Evolutionary conservation across 2,113 vertebrate species (phyloP).

Genomic region (Parotia lawesii): DNA sequence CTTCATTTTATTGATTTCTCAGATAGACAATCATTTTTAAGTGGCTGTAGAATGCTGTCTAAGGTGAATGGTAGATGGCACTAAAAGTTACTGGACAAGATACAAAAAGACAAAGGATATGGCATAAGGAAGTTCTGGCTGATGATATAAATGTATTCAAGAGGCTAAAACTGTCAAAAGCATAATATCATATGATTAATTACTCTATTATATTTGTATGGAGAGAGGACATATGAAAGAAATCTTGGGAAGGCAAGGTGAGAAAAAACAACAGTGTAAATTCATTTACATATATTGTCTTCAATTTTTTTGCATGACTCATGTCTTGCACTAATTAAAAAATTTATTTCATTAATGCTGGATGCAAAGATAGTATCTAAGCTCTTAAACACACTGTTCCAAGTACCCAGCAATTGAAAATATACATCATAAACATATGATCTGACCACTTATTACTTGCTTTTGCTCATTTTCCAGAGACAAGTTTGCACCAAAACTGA

Average conservation of each 20-base stretch:
- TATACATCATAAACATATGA: accelerated
- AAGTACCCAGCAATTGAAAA: background rate
- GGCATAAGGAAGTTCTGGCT: background rate
- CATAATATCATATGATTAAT: conserved; percentile 52
- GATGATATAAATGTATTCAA: conserved; percentile 18
- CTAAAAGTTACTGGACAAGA: conserved; percentile 20
- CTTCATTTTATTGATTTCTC: conserved; percentile 58
- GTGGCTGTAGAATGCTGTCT: conserved; percentile 20
- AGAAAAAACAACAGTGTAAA: background rate
- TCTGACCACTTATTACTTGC: background rate
- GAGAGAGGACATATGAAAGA: background rate
- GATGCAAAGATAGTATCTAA: background rate
- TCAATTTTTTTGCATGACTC: background rate
- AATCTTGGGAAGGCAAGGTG: background rate
- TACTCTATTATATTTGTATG: conserved; percentile 23
- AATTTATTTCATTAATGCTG: background rate
- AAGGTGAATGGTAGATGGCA: conserved; percentile 34
- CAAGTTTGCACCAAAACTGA: background rate
- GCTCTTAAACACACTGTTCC: background rate
- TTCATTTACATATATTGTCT: background rate
- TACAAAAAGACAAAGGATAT: background rate
- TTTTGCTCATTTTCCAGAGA: background rate
- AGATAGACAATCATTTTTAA: conserved; percentile 49
- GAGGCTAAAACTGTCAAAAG: background rate
- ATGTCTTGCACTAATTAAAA: background rate